Evolutionary conservation across 2,888 invertebrate genomes (phyloP), one percentile per base, ranked within the genome.

Genomic region (Aphelenchoides bicaudatus): DNA sequence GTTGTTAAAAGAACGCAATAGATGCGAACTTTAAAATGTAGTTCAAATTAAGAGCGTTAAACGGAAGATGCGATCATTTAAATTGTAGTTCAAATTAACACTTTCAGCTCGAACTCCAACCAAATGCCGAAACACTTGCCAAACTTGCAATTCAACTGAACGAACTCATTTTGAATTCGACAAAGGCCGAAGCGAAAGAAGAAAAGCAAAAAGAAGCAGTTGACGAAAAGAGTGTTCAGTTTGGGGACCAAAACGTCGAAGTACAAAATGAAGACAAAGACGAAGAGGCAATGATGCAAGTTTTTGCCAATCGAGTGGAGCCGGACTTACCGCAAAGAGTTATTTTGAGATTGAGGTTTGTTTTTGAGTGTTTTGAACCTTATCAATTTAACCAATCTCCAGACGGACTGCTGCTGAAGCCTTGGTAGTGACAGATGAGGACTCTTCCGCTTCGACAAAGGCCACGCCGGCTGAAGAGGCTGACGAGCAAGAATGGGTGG

Each of bases 21-120:
- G n/a, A n/a, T n/a, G n/a, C n/a, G n/a, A n/a, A n/a, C n/a, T n/a
- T n/a, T n/a, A n/a, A n/a, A n/a, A n/a, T n/a, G n/a, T n/a, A n/a
- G n/a, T n/a, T n/a, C n/a, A n/a, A n/a, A n/a, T n/a, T n/a, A n/a
- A n/a, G n/a, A n/a, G n/a, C n/a, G n/a, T n/a, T n/a, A n/a, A n/a
- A n/a, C n/a, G n/a, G n/a, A n/a, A n/a, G n/a, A n/a, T n/a, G n/a
- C n/a, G n/a, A n/a, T n/a, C n/a, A 6, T 21, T 19, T 21, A 6
- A n/a, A 43, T 10, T 13, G 13, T 34, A 34, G 16, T 13, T 34
- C 34, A 34, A 34, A 34, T 13, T 13, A 34, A 34, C 34, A 34
- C 13, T 48, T 66, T 37, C 39, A 72, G 71, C 69, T 69, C 59
- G 72, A 72, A 48, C 59, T 75, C 5, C 71, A 76, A 39, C 75